These are phyloP conservation scores for Gastrophryne carolinensis DNA, from an alignment of 2,797 vertebrate genomes.

Conservation along the genomic window DNA sequence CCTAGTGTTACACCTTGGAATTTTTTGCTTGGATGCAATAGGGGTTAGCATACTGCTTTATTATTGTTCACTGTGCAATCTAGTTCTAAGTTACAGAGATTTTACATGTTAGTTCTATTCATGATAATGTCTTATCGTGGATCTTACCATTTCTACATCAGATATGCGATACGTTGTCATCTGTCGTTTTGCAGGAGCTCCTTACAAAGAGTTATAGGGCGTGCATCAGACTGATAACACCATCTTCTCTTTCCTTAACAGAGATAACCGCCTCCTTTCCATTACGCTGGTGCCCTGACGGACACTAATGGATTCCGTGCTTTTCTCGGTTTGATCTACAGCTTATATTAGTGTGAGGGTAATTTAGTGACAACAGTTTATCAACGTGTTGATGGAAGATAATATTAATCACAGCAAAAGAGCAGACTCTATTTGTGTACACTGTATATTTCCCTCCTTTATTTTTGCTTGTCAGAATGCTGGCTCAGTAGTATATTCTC, in stretches of 20 bases:
- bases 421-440: neutral
- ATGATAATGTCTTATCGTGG: conserved; percentile 42
- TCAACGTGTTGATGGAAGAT: conserved; percentile 71
- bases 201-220: conserved; percentile 59
- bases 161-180: conserved; percentile 56
- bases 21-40: no score
- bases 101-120: conserved; percentile 20
- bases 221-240: conserved; percentile 65
- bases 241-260: conserved; percentile 69
- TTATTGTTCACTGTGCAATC: neutral
- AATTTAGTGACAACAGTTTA: conserved; percentile 84
- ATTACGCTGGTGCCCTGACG: conserved; percentile 74
- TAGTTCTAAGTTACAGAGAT: neutral
- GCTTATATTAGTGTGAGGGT: conserved; percentile 76
- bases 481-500: conserved; percentile 23
- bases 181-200: conserved; percentile 55
- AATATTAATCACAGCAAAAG: conserved; percentile 71
- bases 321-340: conserved; percentile 69
- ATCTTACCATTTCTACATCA: conserved; percentile 50
- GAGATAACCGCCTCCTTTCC: conserved; percentile 74
- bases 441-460: conserved; percentile 36
- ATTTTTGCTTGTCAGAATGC: conserved; percentile 21
- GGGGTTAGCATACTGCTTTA: no score
- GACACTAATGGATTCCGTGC: conserved; percentile 85
- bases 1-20: no score